phyloP scores from a whole-genome alignment of 2,888 invertebrate genomes.

The Campoplex nolae region DNA sequence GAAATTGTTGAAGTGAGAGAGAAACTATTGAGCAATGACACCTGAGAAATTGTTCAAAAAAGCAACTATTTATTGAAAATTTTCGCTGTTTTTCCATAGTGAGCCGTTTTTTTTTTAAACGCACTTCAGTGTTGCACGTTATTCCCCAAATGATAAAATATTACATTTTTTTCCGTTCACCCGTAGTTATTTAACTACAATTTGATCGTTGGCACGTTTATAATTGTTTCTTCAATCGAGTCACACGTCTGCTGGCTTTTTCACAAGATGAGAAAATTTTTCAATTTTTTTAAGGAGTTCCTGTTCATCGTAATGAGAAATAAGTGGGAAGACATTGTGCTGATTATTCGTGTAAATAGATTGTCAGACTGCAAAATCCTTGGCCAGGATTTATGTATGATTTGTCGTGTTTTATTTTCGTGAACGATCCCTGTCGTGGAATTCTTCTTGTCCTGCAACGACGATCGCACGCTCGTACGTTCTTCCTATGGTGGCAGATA shows the following conservation, averaged over 20 bases:
- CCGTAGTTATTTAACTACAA: not conserved
- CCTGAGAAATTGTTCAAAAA: not conserved
- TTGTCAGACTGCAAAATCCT: not conserved
- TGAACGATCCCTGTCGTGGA: slow-evolving; percentile 30
- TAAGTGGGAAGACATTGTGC: not conserved
- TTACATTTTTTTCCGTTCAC: not conserved
- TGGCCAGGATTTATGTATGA: not conserved
- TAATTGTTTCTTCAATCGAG: not conserved
- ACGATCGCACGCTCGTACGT: not conserved
- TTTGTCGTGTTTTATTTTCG: slow-evolving; percentile 23
- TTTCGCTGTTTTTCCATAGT: too few relatives aligned
- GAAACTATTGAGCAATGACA: not conserved
- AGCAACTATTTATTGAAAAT: not conserved
- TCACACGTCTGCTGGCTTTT: not conserved
- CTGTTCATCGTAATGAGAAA: not conserved
- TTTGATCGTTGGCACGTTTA: not conserved
- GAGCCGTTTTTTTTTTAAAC: not conserved
- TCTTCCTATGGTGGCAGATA: not conserved
- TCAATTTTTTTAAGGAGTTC: not conserved
- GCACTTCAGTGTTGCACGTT: not conserved
- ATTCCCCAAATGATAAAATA: not conserved
- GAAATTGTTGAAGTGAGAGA: not conserved
- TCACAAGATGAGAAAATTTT: not conserved
- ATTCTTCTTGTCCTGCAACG: slow-evolving; percentile 5
- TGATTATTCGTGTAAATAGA: not conserved